phyloP scores from a whole-genome alignment of 1,140 invertebrate species.

The Lepidurus apus region DNA sequence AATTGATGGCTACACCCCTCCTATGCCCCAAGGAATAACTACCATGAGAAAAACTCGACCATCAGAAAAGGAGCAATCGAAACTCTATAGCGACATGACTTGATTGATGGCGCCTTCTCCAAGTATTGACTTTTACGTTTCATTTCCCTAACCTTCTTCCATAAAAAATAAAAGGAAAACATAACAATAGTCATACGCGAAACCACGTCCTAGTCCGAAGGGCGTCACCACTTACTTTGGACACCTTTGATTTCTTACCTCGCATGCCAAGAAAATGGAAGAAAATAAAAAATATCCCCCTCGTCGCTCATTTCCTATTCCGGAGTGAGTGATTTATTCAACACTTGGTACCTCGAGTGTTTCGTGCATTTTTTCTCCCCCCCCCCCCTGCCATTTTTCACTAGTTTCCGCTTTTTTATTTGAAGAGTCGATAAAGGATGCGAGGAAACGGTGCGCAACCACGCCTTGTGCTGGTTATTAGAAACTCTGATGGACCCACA shows the following conservation, averaged over 20 bases:
- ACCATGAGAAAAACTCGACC: neutral
- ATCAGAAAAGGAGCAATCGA: neutral
- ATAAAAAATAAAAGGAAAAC: neutral
- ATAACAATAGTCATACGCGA: neutral
- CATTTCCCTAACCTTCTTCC: neutral
- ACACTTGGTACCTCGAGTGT: neutral
- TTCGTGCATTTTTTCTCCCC: neutral
- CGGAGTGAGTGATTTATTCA: slow-evolving; percentile 4
- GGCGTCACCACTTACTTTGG: neutral
- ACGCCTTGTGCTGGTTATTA: slow-evolving; percentile 1
- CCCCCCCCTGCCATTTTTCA: neutral
- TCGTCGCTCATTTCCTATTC: slow-evolving; percentile 5
- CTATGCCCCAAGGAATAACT: neutral
- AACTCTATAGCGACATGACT: neutral
- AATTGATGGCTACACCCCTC: neutral
- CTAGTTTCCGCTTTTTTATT: neutral
- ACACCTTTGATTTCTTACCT: neutral
- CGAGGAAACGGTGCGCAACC: slow-evolving; percentile 7
- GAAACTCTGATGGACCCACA: slow-evolving; percentile 8
- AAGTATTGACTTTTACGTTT: neutral
- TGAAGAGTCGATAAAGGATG: neutral
- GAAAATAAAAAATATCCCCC: neutral
- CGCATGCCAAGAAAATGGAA: neutral
- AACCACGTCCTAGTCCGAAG: neutral
- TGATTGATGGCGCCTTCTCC: slow-evolving; percentile 4